These are phyloP conservation scores for Petrocephalus zakoni DNA, from an alignment of 2,113 vertebrate species.

Conservation along the genomic window DNA sequence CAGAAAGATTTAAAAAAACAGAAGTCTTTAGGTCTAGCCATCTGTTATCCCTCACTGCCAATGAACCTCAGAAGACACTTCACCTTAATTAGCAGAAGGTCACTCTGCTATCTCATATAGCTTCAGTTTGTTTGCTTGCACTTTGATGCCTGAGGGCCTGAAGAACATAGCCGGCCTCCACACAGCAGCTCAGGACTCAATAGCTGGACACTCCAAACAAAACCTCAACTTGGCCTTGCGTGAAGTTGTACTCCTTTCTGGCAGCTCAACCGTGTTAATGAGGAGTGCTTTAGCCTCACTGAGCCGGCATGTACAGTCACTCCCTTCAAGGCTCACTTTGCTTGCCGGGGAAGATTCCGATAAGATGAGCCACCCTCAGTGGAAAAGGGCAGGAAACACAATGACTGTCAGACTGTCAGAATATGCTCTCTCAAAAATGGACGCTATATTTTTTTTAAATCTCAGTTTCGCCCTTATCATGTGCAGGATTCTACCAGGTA, in stretches of 20 bases:
- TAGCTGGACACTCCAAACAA: background rate
- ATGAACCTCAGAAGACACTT: background rate
- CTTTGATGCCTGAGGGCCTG: background rate
- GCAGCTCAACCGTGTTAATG: background rate
- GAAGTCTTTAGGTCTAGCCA: background rate
- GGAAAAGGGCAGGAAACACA: background rate
- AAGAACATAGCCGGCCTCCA: background rate
- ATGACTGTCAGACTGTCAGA: background rate
- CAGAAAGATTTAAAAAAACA: background rate
- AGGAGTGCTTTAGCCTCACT: background rate
- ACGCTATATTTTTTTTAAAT: background rate
- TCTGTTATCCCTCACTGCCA: background rate
- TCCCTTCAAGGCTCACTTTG: background rate
- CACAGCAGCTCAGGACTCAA: background rate
- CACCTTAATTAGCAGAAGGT: constrained; percentile 2
- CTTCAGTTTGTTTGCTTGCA: background rate
- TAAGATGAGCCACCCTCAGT: background rate
- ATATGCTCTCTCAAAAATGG: background rate
- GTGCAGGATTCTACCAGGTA: background rate
- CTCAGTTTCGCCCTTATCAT: background rate
- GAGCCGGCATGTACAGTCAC: background rate
- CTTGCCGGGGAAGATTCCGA: background rate
- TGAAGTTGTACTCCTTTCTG: background rate
- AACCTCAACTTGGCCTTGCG: background rate
- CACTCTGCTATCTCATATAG: background rate